phyloP scores from a whole-genome alignment of 1,140 invertebrate species.

The Drosophila parabipectinata region DNA sequence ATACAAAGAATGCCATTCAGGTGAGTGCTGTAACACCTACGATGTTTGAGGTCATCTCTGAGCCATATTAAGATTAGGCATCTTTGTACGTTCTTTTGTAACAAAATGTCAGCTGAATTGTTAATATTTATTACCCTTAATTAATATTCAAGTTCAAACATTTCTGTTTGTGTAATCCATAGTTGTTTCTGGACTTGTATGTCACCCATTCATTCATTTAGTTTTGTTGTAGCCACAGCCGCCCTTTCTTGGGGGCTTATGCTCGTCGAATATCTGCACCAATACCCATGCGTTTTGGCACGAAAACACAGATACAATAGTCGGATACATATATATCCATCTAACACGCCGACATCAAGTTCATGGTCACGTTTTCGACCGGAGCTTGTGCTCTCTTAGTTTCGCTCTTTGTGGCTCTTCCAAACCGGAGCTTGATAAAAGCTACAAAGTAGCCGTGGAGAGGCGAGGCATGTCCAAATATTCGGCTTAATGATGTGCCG shows the following conservation, averaged over 20 bases:
- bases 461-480: slow-evolving; percentile 38
- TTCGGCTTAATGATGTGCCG: slow-evolving; percentile 37
- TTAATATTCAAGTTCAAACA: not conserved
- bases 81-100: too few species aligned
- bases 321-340: slow-evolving; percentile 21
- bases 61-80: not conserved
- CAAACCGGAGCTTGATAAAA: slow-evolving; percentile 14
- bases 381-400: slow-evolving; percentile 47
- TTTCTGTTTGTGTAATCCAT: not conserved
- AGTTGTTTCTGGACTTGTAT: slow-evolving; percentile 13
- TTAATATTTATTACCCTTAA: not conserved
- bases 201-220: slow-evolving; percentile 52
- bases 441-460: slow-evolving; percentile 30
- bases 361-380: slow-evolving; percentile 61
- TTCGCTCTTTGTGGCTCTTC: slow-evolving; percentile 6
- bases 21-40: slow-evolving; percentile 83
- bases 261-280: slow-evolving; percentile 44
- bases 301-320: slow-evolving; percentile 14
- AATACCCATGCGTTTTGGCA: slow-evolving; percentile 28
- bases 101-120: too few species aligned
- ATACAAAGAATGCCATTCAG: slow-evolving; percentile 88
- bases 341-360: slow-evolving; percentile 58
- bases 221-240: slow-evolving; percentile 26
- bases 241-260: slow-evolving; percentile 29
- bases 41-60: not conserved